Evolutionary conservation across 2,888 invertebrate species (phyloP), one percentile per base, ranked within the genome.

Genomic region (Drosophila diplacantha): DNA sequence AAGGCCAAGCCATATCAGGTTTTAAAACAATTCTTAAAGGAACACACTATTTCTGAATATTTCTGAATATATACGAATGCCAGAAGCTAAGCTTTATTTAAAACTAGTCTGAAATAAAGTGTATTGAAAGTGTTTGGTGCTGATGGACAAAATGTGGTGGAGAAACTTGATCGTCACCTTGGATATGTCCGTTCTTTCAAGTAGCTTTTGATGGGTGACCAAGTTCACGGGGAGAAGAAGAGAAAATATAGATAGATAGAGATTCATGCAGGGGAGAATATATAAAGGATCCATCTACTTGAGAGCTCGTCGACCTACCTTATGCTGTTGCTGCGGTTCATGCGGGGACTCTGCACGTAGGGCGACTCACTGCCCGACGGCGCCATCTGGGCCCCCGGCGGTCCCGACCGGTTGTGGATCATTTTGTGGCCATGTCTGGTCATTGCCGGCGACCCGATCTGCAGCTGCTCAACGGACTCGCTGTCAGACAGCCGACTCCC

Each of bases 101-200:
- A 70, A 60, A 43, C 65, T 60, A 32, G 39, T 43, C 38, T 52
- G n/a, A 66, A 22, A 24, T 11, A 52, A 34, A 52, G 26, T 49
- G 24, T 47, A 61, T 55, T 61, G 55, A 50, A 72, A 67, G 69
- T 67, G 47, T 54, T 46, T 59, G 54, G 52, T 55, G 24, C 69
- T 67, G 66, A 63, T 53, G 54, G 44, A 59, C 51, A 64, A 34
- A 55, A 46, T 52, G 20, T 11, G 34, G n/a, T 37, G 46, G 41
- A 46, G 11, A 12, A 41, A 37, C 52, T 41, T 47, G 49, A 39
- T 52, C 50, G 71, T 77, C 86, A 92, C 95, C 95, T 95, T 92
- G 95, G 95, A 90, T 95, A 95, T 81, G 95, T 95, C 94, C 95
- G 92, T 92, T 95, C 95, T 93, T 94, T 93, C 89, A 95, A 94